Base-by-base conservation (phyloP, 1,140 invertebrate species). In the Ceratina japonica region DNA sequence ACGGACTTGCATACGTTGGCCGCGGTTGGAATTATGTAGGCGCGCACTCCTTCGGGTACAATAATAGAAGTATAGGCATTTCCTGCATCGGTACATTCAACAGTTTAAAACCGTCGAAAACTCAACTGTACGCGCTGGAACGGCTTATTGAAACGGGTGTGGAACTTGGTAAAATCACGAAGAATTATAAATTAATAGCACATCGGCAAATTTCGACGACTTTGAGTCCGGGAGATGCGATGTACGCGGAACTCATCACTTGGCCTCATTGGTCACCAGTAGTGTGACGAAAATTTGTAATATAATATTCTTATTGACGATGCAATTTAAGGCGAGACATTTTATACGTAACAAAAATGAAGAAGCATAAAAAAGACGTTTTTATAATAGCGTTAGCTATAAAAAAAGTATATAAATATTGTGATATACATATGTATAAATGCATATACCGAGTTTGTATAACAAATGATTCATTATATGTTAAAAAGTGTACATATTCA, bases 1-100 rank as follows among this genome's bases (percentile, higher is more conserved):
- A 97, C 75, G 96, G 96, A 2, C 92, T 93, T 15, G 95, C 94
- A 10, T 97, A 97, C 85, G 94, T 95, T 80, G 97, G 96, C 1
- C 93, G 96, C 44, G 96, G 96, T 0, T 98, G 96, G 95, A 93
- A 94, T 27, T 91, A 87, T 3, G 89, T 95, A 0, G 96, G 96
- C 4, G 95, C 96, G 0, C 96, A 97, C 85, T 94, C 96, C 0
- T 94, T 93, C 2, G 90, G 89, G 22, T 97, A 95, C 85, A 97
- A 97, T 90, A 91, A 89, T 61, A 93, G 91, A 65, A 96, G 96
- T 79, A 94, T 97, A 24, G 96, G 96, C 66, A 96, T 97, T 81
- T 95, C 94, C 44, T 91, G 97, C 7, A 96, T 97, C 12, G 80
- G 77, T 20, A 83, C 77, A 93, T 94, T 93, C 66, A 85, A 88